Conservation (phyloP, 2,888 invertebrate genomes). For the Luffia ferchaultella region DNA sequence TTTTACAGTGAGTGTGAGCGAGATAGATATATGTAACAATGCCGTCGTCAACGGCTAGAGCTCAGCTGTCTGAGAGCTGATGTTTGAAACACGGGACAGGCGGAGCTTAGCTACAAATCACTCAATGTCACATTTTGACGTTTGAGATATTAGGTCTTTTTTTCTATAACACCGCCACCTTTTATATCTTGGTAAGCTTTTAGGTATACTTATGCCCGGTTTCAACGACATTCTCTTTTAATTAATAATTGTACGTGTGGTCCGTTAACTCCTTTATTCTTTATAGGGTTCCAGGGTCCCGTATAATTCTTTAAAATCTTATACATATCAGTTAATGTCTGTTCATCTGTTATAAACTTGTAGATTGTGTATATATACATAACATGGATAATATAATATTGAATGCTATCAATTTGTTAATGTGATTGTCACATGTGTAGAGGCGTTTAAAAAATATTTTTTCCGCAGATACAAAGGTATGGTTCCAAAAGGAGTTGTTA, state of each 20-base stretch:
- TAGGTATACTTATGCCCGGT: conserved; percentile 21
- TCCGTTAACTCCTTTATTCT: too few species aligned
- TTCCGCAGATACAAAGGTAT: too few species aligned
- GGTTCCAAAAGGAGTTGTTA: too few species aligned
- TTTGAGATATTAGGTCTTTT: conserved; percentile 68
- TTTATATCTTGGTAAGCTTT: conserved; percentile 37
- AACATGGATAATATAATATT: too few species aligned
- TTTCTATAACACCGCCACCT: conserved; percentile 62
- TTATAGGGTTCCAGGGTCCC: too few species aligned
- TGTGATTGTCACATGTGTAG: too few species aligned
- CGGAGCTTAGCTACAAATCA: conserved; percentile 69
- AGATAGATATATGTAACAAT: conserved; percentile 45
- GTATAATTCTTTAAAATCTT: too few species aligned
- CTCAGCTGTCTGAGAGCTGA: conserved; percentile 63
- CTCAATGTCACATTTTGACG: conserved; percentile 69
- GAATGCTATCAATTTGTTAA: too few species aligned
- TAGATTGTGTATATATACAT: too few species aligned
- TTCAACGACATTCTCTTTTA: conserved; percentile 22
- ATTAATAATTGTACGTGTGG: conserved; percentile 5
- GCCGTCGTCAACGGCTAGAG: conserved; percentile 53
- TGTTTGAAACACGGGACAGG: conserved; percentile 69
- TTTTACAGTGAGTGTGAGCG: conserved; percentile 30
- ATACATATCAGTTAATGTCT: too few species aligned
- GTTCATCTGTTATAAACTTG: too few species aligned
- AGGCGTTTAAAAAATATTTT: too few species aligned